phyloP scores from a whole-genome alignment of 2,113 vertebrate species.

The Pelusios castaneus region DNA sequence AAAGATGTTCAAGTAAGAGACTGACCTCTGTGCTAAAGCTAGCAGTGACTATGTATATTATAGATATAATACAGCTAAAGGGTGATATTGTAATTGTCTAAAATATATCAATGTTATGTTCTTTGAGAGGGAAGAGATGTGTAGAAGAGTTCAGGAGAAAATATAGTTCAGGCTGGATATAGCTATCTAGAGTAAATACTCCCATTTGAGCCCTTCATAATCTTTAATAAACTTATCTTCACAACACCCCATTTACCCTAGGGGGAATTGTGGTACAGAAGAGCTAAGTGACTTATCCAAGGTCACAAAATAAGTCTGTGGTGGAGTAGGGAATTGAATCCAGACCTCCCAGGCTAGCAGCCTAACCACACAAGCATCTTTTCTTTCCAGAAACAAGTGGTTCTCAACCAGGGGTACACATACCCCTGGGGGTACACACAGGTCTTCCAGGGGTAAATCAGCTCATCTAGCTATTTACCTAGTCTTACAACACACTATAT shows the following conservation, averaged over 20 bases:
- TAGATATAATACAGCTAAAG: not conserved
- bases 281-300: not conserved
- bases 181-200: not conserved
- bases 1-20: not conserved
- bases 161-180: not conserved
- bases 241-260: not conserved
- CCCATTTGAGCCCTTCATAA: not conserved
- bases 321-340: not conserved
- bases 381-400: not conserved
- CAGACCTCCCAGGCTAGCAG: not conserved
- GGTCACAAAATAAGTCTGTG: not conserved
- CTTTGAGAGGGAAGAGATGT: not conserved
- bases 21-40: not conserved
- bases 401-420: too few species aligned
- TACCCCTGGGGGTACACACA: too few species aligned
- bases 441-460: too few species aligned
- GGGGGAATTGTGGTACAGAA: not conserved
- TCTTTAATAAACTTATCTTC: not conserved
- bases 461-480: too few species aligned
- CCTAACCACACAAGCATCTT: not conserved
- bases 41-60: not conserved
- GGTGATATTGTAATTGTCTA: too few species aligned
- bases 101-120: not conserved
- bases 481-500: too few species aligned
- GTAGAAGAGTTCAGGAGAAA: not conserved